Base-by-base conservation (phyloP, 1,140 invertebrate genomes). In the Halictus rubicundus region DNA sequence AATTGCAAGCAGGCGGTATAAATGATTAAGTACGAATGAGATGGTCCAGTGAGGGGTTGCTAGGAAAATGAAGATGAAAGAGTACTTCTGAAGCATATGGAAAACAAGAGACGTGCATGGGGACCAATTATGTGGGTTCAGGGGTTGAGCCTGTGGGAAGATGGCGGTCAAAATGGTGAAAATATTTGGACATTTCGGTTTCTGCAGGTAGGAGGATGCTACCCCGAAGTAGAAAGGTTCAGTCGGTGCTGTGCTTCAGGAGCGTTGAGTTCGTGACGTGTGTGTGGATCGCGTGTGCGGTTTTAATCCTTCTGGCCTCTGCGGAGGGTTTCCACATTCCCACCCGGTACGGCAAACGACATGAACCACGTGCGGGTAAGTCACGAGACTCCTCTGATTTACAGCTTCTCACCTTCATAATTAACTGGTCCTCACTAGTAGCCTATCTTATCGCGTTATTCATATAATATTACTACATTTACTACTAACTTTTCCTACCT, bases 291-390 rank as follows among this genome's bases (percentile, higher is more conserved):
- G 76, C 87, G 65, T 84, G 85, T 54, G 68, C 83, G 12, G 19
- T 90, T 25, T 65, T 76, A 37, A 85, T 81, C 10, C 63, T 88
- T 16, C 86, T 83, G 6, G 64, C 85, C 2, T 83, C 85, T 0
- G 84, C 88, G n/a, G 75, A 83, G 23, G 83, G 84, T 52, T 90
- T 89, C 63, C 87, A 88, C 81, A 76, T 64, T 14, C 82, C 80
- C 25, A 80, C 80, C n/a, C 80, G 88, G 9, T 90, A 85, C 37
- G 88, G 86, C 16, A 90, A 90, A 68, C 84, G 88, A 12, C 74
- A 86, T 19, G 83, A 86, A 49, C 66, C 81, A 39, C 68, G 25
- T 32, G 61, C 61, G 23, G 75, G 86, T 87, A 57, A 78, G 87
- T 83, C 46, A 37, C 16, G 23, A 60, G 25, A 19, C 46, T n/a